Percentiles rank a stretch among this genome's conserved stretches.
phyloP scores from a whole-genome alignment of 2,113 vertebrate genomes.

The Calyptommatus sinebrachiatus region DNA sequence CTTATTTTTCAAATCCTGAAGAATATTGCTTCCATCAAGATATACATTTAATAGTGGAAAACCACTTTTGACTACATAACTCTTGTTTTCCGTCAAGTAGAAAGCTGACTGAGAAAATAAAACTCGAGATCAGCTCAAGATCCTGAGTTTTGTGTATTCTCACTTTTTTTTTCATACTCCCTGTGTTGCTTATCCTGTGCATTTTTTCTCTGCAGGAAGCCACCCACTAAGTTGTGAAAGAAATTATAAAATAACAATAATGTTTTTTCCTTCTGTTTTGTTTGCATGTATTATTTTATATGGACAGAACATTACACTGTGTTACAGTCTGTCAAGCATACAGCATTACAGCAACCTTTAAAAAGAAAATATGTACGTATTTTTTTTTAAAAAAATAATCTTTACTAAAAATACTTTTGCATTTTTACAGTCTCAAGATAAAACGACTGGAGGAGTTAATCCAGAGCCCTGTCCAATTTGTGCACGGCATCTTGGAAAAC shows the following conservation, averaged over 20 bases:
- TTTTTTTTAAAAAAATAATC: not conserved
- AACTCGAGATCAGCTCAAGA: not conserved
- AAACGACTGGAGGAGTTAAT: constrained; percentile 89
- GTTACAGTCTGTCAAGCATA: not conserved
- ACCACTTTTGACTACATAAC: not conserved
- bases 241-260: not conserved
- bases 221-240: not conserved
- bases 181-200: not conserved
- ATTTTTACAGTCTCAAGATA: constrained; percentile 88
- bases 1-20: not conserved
- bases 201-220: not conserved
- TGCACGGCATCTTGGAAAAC: constrained; percentile 87
- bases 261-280: not conserved
- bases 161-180: not conserved
- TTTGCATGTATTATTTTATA: not conserved
- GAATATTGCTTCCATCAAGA: not conserved
- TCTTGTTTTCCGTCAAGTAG: not conserved
- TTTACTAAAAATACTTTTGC: not conserved
- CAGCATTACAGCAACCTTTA: constrained; percentile 11
- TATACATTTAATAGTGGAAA: not conserved
- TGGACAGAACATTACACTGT: not conserved
- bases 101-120: not conserved
- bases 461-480: constrained; percentile 98
- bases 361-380: not conserved
- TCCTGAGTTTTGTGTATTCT: not conserved